These are phyloP conservation scores for Pogonophryne albipinna DNA, from an alignment of 2,797 vertebrate genomes.

Conservation along the genomic window DNA sequence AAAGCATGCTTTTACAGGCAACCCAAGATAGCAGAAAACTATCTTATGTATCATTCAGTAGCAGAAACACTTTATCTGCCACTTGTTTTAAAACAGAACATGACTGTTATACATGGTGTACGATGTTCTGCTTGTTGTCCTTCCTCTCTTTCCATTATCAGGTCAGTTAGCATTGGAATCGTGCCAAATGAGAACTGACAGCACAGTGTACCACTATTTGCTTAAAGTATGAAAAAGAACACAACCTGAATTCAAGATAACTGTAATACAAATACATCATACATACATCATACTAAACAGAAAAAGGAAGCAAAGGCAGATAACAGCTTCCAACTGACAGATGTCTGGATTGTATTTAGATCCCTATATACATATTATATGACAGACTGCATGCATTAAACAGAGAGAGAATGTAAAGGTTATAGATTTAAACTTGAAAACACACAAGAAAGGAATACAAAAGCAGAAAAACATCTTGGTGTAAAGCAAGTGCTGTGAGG, in stretches of 20 bases:
- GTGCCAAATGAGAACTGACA: constrained; percentile 13
- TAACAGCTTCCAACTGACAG: not conserved
- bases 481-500: constrained; percentile 13
- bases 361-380: not conserved
- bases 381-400: not conserved
- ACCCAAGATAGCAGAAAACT: constrained; percentile 41
- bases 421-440: constrained; percentile 1
- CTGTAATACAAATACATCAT: constrained; percentile 9
- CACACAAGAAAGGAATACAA: not conserved
- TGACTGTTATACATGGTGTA: not conserved
- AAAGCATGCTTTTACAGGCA: constrained; percentile 37
- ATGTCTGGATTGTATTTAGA: constrained; percentile 2
- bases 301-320: not conserved
- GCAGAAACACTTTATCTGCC: constrained; percentile 13
- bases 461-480: not conserved
- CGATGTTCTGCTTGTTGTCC: not conserved
- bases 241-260: constrained; percentile 8
- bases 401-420: not conserved
- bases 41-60: constrained; percentile 40
- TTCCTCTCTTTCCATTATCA: not conserved
- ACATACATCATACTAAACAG: not conserved
- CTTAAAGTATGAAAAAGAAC: constrained; percentile 21
- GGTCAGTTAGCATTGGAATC: constrained; percentile 14
- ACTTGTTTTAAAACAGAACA: constrained; percentile 15
- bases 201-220: constrained; percentile 1